Conservation (phyloP, 1,140 invertebrate genomes). For the Monomorium pharaonis region DNA sequence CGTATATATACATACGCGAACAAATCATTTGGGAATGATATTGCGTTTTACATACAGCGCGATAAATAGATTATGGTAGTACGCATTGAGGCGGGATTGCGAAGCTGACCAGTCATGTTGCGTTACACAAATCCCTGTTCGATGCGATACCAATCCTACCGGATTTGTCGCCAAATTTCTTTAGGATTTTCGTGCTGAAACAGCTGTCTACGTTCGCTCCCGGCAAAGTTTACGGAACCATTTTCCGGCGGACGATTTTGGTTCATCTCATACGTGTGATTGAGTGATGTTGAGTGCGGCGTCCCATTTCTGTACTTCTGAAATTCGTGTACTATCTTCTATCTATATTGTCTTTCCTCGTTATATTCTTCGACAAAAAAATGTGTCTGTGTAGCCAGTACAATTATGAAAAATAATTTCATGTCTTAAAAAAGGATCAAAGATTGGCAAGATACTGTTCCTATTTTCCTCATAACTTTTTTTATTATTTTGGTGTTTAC, state of each 20-base stretch:
- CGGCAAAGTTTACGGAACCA: conserved; percentile 21
- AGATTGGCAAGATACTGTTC: background rate
- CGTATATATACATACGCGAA: too few species aligned
- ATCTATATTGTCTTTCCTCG: background rate
- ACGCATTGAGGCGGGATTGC: background rate
- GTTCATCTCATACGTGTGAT: background rate
- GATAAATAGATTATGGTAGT: conserved; percentile 41
- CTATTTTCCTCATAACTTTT: background rate
- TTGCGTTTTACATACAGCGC: conserved; percentile 6
- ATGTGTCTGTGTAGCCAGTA: background rate
- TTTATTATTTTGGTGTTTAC: background rate
- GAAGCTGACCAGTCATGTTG: background rate
- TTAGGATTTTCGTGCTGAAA: conserved; percentile 34
- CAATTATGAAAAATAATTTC: background rate
- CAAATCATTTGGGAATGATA: conserved; percentile 20
- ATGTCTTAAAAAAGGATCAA: background rate
- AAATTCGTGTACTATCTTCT: background rate
- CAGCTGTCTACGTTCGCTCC: background rate
- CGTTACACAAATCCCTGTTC: conserved; percentile 28
- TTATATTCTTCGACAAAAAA: background rate
- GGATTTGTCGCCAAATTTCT: conserved; percentile 42
- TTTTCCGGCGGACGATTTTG: conserved; percentile 17
- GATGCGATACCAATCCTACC: conserved; percentile 33
- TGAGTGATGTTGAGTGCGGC: background rate
- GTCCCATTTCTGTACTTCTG: background rate